A percentile compares a stretch with the other conserved stretches of the same genome.
These are phyloP conservation scores for Thymelicus sylvestris DNA, from an alignment of 2,888 invertebrate genomes.

Conservation along the genomic window DNA sequence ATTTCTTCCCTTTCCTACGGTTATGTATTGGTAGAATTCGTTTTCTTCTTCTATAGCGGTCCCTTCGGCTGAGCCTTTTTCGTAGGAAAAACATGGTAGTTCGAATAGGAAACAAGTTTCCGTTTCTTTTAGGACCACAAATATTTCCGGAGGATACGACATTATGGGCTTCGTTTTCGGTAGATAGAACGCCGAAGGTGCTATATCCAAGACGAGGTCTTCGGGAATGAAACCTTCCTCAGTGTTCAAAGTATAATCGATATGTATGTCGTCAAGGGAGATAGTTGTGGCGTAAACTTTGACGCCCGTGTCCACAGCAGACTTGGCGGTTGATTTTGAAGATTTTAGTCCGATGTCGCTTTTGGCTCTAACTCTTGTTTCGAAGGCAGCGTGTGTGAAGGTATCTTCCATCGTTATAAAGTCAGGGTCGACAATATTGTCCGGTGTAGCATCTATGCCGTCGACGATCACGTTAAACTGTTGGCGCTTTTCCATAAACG, in stretches of 20 bases:
- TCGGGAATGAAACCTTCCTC: constrained; percentile 61
- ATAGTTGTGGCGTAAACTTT: constrained; percentile 78
- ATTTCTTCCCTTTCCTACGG: constrained; percentile 87
- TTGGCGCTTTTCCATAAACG: constrained; percentile 64
- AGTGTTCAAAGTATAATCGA: constrained; percentile 77
- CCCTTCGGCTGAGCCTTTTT: constrained; percentile 85
- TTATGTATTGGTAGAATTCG: constrained; percentile 87
- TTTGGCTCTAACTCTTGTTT: constrained; percentile 54
- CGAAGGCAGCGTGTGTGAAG: constrained; percentile 70
- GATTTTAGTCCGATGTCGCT: constrained; percentile 56
- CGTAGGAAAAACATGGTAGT: constrained; percentile 86
- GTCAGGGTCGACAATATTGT: constrained; percentile 59
- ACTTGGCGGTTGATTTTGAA: constrained; percentile 52
- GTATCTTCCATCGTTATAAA: constrained; percentile 66
- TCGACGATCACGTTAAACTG: constrained; percentile 57
- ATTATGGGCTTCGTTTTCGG: constrained; percentile 61
- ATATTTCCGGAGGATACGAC: constrained; percentile 83
- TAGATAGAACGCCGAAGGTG: constrained; percentile 74
- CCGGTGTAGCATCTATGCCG: constrained; percentile 65
- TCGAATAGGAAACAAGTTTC: constrained; percentile 87
- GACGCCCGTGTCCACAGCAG: constrained; percentile 57
- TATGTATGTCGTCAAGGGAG: constrained; percentile 79
- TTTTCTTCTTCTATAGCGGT: constrained; percentile 85
- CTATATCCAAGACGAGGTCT: constrained; percentile 59
- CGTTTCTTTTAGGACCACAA: constrained; percentile 87